A percentile compares a stretch with the other conserved stretches of the same genome.
Evolutionary conservation across 2,797 vertebrate species (phyloP).

Genomic region (Poeciliopsis infans): DNA sequence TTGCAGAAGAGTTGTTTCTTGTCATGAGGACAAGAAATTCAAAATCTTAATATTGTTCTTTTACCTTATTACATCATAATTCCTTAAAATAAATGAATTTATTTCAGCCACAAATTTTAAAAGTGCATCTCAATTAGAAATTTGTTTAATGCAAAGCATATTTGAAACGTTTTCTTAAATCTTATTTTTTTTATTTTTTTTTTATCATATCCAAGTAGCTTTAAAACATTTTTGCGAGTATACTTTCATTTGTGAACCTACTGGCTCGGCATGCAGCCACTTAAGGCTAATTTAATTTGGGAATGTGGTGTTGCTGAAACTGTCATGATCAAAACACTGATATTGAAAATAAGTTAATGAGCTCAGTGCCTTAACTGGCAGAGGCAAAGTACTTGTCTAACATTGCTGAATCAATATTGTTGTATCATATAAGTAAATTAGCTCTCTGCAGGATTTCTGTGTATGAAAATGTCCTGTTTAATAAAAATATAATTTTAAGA

Average conservation of each 20-base stretch:
- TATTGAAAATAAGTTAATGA: slow-evolving; percentile 12
- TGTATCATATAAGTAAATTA: slow-evolving; percentile 12
- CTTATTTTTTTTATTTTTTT: neutral
- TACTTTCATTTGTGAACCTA: neutral
- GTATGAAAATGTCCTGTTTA: slow-evolving; percentile 7
- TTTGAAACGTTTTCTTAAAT: neutral
- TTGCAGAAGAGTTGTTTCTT: neutral
- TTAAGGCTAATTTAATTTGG: neutral
- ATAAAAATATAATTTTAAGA: neutral
- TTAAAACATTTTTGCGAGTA: neutral
- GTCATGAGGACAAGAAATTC: neutral
- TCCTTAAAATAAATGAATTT: neutral
- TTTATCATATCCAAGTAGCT: neutral
- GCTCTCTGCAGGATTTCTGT: neutral
- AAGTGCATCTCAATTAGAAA: neutral
- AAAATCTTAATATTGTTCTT: neutral
- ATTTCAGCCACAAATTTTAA: neutral
- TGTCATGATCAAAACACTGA: neutral
- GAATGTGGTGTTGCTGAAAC: neutral
- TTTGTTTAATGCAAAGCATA: neutral
- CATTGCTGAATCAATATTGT: slow-evolving; percentile 1
- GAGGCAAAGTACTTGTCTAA: neutral
- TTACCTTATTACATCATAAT: neutral
- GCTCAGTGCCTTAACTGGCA: slow-evolving; percentile 7
- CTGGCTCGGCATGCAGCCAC: neutral